Conservation (phyloP, 2,888 invertebrate genomes). For the Cataglyphis albicans region DNA sequence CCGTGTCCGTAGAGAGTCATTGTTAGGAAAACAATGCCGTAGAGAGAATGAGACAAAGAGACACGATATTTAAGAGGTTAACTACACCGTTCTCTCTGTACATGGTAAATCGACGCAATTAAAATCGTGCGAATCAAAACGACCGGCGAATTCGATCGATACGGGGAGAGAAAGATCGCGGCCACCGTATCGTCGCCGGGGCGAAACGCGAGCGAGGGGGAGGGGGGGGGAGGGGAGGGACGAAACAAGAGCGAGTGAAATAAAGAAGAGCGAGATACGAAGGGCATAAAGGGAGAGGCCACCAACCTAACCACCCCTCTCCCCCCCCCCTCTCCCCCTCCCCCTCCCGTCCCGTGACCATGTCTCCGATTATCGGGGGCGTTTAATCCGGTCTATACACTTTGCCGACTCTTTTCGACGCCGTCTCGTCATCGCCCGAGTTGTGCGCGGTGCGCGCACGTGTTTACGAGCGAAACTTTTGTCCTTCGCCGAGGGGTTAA, state of each 20-base stretch:
- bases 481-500: conserved; percentile 48
- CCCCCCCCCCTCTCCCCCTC: neutral
- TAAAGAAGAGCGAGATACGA: conserved; percentile 22
- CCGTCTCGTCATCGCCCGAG: neutral
- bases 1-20: neutral
- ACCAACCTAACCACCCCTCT: neutral
- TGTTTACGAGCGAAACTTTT: conserved; percentile 65
- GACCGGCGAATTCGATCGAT: neutral
- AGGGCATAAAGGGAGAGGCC: conserved; percentile 14
- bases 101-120: conserved; percentile 8
- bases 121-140: conserved; percentile 22
- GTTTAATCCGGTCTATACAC: conserved; percentile 58
- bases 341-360: neutral
- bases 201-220: no score
- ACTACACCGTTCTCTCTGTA: neutral
- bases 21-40: conserved; percentile 1
- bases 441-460: conserved; percentile 35
- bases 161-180: neutral
- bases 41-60: neutral
- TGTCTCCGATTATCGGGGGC: conserved; percentile 45
- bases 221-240: neutral
- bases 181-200: neutral
- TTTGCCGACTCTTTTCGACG: conserved; percentile 50
- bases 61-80: conserved; percentile 1
- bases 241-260: conserved; percentile 9